These are phyloP conservation scores for Rhyacichthys aspro DNA, from an alignment of 2,797 vertebrate genomes.

Conservation along the genomic window DNA sequence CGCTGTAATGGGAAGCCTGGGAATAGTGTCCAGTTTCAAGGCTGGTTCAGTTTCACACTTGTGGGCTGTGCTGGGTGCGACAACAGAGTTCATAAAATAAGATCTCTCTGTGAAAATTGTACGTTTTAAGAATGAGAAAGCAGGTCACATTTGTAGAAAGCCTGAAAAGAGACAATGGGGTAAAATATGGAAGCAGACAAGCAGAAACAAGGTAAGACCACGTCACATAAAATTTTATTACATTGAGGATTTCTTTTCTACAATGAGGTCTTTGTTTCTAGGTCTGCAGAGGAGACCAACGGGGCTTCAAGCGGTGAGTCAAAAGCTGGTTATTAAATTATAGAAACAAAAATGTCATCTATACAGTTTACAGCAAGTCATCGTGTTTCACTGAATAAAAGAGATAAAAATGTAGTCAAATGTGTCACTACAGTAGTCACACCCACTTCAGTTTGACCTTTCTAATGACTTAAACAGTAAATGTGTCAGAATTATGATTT, in stretches of 20 bases:
- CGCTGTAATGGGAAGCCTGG: conserved; percentile 54
- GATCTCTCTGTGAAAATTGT: conserved; percentile 7
- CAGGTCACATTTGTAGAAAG: conserved; percentile 64
- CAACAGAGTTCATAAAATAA: conserved; percentile 7
- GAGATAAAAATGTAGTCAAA: too few species aligned
- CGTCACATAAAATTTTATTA: background rate
- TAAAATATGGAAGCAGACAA: conserved; percentile 32
- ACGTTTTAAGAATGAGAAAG: conserved; percentile 55
- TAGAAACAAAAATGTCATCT: background rate
- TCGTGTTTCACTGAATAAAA: too few species aligned
- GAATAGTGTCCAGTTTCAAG: conserved; percentile 43
- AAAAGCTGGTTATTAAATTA: background rate
- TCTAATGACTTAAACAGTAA: too few species aligned
- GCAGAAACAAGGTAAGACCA: conserved; percentile 45
- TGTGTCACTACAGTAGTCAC: too few species aligned
- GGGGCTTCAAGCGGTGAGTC: conserved; percentile 44
- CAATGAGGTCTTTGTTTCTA: conserved; percentile 15
- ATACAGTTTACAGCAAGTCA: too few species aligned
- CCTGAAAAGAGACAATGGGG: conserved; percentile 40
- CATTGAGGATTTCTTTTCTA: conserved; percentile 4
- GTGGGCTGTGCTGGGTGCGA: conserved; percentile 27
- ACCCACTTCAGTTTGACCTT: too few species aligned
- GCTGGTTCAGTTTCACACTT: conserved; percentile 46
- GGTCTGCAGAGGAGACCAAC: conserved; percentile 35
- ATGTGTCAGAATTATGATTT: background rate